These are phyloP conservation scores for Cephus pygmeus DNA, from an alignment of 2,888 invertebrate genomes.

Conservation along the genomic window DNA sequence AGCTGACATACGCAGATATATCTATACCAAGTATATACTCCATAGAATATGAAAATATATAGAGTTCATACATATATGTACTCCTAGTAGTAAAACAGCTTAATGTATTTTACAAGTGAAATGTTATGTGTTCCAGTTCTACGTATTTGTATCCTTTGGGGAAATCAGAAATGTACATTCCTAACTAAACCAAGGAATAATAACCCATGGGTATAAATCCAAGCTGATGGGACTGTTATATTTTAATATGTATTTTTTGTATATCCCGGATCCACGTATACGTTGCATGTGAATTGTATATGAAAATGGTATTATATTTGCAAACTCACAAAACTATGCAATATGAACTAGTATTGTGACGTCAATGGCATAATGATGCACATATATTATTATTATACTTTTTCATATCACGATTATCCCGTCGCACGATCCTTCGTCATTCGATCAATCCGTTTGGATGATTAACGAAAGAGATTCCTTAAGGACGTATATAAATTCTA, in stretches of 20 bases:
- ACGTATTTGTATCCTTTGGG: neutral
- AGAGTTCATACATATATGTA: neutral
- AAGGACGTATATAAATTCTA: neutral
- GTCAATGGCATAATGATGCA: neutral
- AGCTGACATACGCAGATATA: neutral
- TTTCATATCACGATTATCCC: neutral
- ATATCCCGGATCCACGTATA: neutral
- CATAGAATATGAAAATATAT: neutral
- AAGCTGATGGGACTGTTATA: neutral
- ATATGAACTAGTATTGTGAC: neutral
- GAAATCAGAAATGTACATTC: constrained; percentile 14
- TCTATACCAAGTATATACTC: too few relatives aligned
- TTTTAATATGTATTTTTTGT: neutral
- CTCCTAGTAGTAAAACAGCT: neutral
- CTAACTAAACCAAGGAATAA: constrained; percentile 4
- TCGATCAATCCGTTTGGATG: neutral
- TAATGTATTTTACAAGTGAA: constrained; percentile 7
- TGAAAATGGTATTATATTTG: neutral
- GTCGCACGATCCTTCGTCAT: neutral
- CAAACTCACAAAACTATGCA: neutral
- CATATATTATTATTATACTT: neutral
- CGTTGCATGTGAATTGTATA: neutral
- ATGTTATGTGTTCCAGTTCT: constrained; percentile 8
- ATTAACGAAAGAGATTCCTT: neutral
- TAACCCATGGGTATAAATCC: neutral